Conservation (phyloP, 2,113 vertebrate species). For the Nothocercus nigrocapillus region DNA sequence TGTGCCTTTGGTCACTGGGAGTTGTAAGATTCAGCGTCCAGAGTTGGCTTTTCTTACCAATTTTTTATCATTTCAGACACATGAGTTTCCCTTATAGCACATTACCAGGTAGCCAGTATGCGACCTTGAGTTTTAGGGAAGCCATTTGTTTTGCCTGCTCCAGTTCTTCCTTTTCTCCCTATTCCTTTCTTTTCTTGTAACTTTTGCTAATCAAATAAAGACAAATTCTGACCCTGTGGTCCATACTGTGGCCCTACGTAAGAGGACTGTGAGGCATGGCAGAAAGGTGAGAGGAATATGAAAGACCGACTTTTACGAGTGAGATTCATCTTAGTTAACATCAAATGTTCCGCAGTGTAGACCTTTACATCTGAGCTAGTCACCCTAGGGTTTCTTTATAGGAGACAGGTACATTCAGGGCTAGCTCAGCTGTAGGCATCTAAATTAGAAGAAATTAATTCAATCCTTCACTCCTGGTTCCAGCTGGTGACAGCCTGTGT, state of each 20-base stretch:
- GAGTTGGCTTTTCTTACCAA: neutral
- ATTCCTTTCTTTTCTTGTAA: neutral
- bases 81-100: neutral
- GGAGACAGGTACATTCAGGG: neutral
- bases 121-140: neutral
- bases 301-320: neutral
- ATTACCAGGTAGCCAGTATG: neutral
- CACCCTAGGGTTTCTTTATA: neutral
- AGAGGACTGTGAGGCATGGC: neutral
- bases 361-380: neutral
- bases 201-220: neutral
- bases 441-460: slow-evolving; percentile 26
- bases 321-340: slow-evolving; percentile 12
- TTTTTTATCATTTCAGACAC: neutral
- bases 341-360: neutral
- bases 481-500: neutral
- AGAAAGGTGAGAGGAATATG: neutral
- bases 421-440: neutral
- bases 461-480: neutral
- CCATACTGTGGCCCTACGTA: neutral
- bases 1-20: neutral
- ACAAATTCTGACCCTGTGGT: neutral
- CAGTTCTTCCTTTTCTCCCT: neutral
- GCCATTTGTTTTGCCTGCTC: neutral
- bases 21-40: neutral